Percentiles rank a stretch among this genome's conserved stretches.
phyloP scores from a whole-genome alignment of 1,140 invertebrate species.

The Helicorthomorpha holstii region DNA sequence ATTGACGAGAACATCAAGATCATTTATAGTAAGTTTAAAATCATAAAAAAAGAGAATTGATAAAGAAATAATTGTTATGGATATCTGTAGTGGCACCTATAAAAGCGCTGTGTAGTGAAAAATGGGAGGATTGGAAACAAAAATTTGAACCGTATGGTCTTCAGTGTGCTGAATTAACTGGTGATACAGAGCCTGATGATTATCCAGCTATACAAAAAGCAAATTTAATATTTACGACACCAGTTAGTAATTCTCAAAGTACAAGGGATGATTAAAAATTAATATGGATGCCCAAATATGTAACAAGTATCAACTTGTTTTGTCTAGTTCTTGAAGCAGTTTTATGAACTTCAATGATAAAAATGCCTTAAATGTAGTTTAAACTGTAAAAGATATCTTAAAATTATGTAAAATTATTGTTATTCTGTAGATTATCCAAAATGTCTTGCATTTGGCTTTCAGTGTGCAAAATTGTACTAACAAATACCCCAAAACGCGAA shows the following conservation, averaged over 20 bases:
- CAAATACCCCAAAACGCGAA: too few relatives aligned
- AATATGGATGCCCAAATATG: too few relatives aligned
- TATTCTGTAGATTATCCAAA: too few relatives aligned
- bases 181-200: conserved; percentile 48
- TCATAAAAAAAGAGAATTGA: conserved; percentile 21
- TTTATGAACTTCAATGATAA: conserved; percentile 1
- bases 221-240: conserved; percentile 56
- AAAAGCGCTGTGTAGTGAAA: conserved; percentile 57
- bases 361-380: too few relatives aligned
- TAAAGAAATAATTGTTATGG: conserved; percentile 7
- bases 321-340: not conserved
- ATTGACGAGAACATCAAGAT: conserved; percentile 34
- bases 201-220: conserved; percentile 28
- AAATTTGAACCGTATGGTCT: conserved; percentile 47
- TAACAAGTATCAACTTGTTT: too few relatives aligned
- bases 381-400: too few relatives aligned
- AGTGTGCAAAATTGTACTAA: too few relatives aligned
- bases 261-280: too few relatives aligned
- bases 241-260: conserved; percentile 24
- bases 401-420: too few relatives aligned
- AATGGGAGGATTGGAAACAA: conserved; percentile 46
- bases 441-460: too few relatives aligned
- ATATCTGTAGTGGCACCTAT: conserved; percentile 50
- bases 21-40: conserved; percentile 37
- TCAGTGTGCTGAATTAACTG: conserved; percentile 49